phyloP scores from a whole-genome alignment of 2,797 vertebrate genomes.

The Ispidina lecontei region DNA sequence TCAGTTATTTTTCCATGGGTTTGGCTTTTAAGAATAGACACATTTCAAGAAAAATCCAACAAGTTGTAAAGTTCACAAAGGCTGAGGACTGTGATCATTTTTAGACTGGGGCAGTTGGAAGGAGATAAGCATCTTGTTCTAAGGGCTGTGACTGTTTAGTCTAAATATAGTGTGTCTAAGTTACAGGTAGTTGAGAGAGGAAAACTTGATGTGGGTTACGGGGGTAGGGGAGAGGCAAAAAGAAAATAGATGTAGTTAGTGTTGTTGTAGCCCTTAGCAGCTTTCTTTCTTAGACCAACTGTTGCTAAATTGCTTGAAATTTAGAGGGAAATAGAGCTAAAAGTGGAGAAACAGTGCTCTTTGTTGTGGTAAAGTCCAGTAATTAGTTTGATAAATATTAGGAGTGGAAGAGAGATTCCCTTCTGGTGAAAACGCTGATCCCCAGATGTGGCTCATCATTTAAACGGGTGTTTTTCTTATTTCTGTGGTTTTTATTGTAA shows the following conservation, averaged over 20 bases:
- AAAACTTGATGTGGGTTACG: not conserved
- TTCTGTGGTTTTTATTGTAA: conserved; percentile 3
- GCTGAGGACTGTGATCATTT: conserved; percentile 33
- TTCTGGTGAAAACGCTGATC: not conserved
- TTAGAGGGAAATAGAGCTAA: not conserved
- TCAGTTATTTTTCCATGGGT: conserved; percentile 75
- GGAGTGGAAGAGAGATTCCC: not conserved
- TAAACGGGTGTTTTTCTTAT: conserved; percentile 13
- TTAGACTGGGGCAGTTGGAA: conserved; percentile 6
- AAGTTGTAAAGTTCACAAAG: conserved; percentile 55
- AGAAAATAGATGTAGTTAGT: not conserved
- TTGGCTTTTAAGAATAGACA: conserved; percentile 72
- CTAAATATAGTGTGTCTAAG: not conserved
- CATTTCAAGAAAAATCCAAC: conserved; percentile 70
- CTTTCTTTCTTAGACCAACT: not conserved
- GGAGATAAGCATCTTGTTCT: not conserved
- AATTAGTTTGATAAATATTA: not conserved
- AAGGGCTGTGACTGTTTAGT: not conserved
- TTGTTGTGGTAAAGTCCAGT: not conserved
- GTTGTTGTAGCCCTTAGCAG: not conserved
- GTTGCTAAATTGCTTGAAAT: not conserved
- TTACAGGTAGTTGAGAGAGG: not conserved
- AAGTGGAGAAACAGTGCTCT: not conserved
- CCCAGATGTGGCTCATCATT: not conserved
- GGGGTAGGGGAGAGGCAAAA: not conserved